Evolutionary conservation across 2,888 invertebrate species (phyloP).

Genomic region (Trimorus sp.): DNA sequence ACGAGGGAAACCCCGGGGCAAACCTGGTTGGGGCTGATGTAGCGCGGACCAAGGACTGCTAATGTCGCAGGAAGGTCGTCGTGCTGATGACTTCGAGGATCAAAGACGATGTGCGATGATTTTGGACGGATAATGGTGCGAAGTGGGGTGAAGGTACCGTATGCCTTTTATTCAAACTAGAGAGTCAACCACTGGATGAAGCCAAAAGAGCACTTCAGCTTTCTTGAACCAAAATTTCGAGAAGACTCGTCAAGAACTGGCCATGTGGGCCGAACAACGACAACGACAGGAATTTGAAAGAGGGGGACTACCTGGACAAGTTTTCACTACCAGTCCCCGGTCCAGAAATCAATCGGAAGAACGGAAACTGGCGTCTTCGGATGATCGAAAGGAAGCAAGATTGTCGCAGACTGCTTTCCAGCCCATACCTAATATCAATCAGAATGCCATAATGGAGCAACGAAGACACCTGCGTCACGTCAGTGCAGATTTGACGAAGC

Average conservation of each 20-base stretch:
- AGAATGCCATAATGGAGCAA: constrained; percentile 79
- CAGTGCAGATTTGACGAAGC: constrained; percentile 79
- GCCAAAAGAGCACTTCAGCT: constrained; percentile 77
- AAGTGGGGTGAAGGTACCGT: constrained; percentile 78
- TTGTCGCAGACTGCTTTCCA: constrained; percentile 78
- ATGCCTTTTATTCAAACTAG: constrained; percentile 79
- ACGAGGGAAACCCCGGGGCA: constrained; percentile 72
- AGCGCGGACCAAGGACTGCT: constrained; percentile 77
- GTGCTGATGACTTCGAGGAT: constrained; percentile 80
- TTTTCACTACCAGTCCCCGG: constrained; percentile 77
- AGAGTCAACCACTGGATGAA: constrained; percentile 76
- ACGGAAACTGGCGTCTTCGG: constrained; percentile 66
- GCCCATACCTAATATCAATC: constrained; percentile 79
- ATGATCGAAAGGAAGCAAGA: constrained; percentile 76
- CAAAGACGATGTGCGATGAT: constrained; percentile 79
- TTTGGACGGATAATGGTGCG: constrained; percentile 76
- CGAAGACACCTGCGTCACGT: constrained; percentile 79
- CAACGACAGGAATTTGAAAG: constrained; percentile 79
- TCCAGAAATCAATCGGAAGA: constrained; percentile 78
- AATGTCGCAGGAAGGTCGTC: constrained; percentile 76
- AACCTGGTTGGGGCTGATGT: constrained; percentile 76
- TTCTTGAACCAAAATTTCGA: constrained; percentile 78
- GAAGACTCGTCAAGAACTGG: constrained; percentile 79
- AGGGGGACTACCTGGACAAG: constrained; percentile 71
- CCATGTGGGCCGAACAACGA: constrained; percentile 79